phyloP scores from a whole-genome alignment of 2,113 vertebrate species.

The Lonchura striata region DNA sequence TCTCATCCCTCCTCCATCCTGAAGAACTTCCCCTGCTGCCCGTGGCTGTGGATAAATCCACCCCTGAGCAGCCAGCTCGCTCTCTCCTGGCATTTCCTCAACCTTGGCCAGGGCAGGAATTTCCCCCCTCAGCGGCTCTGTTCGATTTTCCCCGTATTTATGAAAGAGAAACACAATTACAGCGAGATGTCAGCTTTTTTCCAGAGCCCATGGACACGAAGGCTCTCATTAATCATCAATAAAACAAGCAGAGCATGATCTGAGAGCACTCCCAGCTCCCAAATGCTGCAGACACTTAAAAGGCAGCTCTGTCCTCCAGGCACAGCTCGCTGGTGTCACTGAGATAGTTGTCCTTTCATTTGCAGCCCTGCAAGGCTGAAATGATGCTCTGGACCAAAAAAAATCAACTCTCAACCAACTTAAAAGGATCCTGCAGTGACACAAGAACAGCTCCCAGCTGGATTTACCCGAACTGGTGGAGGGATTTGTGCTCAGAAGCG shows the following conservation, averaged over 20 bases:
- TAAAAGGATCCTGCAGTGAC: background rate
- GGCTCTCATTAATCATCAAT: constrained; percentile 67
- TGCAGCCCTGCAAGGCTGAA: background rate
- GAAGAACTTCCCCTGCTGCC: background rate
- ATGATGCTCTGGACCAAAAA: background rate
- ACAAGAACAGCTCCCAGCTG: background rate
- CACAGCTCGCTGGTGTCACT: background rate
- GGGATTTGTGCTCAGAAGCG: background rate
- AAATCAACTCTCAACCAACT: background rate
- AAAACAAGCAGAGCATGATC: constrained; percentile 54
- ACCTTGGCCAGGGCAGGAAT: background rate
- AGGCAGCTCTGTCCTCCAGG: constrained; percentile 32
- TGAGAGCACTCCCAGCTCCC: background rate
- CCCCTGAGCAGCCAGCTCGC: background rate
- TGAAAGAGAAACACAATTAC: constrained; percentile 49
- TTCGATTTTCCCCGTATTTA: background rate
- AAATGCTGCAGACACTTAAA: constrained; percentile 20
- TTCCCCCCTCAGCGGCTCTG: background rate
- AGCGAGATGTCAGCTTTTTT: background rate
- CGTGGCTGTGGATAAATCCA: background rate
- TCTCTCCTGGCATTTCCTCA: background rate
- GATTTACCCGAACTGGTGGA: background rate
- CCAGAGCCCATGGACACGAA: background rate
- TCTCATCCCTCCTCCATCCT: accelerated
- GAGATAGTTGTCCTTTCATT: constrained; percentile 29